Base-by-base conservation (phyloP, 1,140 invertebrate genomes). In the Drosophila auraria region DNA sequence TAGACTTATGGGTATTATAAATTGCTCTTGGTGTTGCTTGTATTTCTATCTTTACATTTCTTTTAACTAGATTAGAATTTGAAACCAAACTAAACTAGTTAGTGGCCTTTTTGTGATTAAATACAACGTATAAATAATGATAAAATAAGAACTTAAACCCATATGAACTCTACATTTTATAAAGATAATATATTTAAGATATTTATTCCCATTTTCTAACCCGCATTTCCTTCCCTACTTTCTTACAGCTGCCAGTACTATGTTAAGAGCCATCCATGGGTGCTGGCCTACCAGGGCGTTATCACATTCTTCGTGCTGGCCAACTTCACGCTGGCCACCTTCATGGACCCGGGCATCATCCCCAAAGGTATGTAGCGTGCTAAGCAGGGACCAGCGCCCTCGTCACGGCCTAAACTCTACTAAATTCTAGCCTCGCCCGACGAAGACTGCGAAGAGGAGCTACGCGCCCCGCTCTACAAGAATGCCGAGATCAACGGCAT, bases 311-410 rank as follows among this genome's bases (percentile, higher is more conserved):
- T 99, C 95, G 98, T 99, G 80, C 94, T 99, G 93, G 97, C 98
- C 93, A 99, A 99, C 95, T 99, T 99, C 94, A 97, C 98, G 80
- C 94, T 99, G 93, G 98, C 99, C 78, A 99, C 98, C 81, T 99
- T 99, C 93, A 99, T 99, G 98, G 99, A 99, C 94, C 99, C 99
- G 82, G 99, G 99, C 93, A 96, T 99, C 80, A 99, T 99, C 95
- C 98, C 98, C 90, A 98, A 98, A 97, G 98, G 98, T 99, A 95
- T 90, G 93, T 90, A 89, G 68, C 87, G 82, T 82, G 68, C 87
- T 86, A 72, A 89, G 58, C 62, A 53, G 50, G 60, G 40, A 23
- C 64, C 69, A 79, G 71, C 64, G 68, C 53, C 33, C n/a, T 75
- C 74, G 69, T 70, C 82, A 63, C 86, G 83, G 81, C 86, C 69